These are phyloP conservation scores for Allophyes oxyacanthae DNA, from an alignment of 2,888 invertebrate genomes.

Conservation along the genomic window DNA sequence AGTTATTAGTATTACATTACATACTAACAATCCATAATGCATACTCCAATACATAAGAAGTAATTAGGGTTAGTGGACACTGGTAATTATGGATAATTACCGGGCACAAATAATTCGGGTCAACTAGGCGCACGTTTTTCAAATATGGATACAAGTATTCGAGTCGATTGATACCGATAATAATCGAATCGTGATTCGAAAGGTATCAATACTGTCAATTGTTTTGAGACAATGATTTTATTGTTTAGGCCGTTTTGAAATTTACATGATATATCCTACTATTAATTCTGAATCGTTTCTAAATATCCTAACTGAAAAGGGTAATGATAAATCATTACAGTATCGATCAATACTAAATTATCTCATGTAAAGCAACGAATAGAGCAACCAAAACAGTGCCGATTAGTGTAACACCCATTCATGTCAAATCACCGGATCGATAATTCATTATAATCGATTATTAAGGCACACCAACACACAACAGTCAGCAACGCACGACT, in stretches of 20 bases:
- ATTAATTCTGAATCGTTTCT: no score
- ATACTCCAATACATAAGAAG: conserved; percentile 38
- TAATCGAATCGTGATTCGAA: conserved; percentile 42
- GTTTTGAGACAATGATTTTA: conserved; percentile 11
- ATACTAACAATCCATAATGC: conserved; percentile 28
- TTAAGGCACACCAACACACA: conserved; percentile 52
- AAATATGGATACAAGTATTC: conserved; percentile 1
- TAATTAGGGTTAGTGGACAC: conserved; percentile 31
- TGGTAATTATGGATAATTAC: conserved; percentile 46
- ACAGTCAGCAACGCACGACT: conserved; percentile 58
- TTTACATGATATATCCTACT: background rate
- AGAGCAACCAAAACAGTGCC: background rate
- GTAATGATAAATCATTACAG: no score
- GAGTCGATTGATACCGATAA: conserved; percentile 26
- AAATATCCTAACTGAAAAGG: no score
- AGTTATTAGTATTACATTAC: conserved; percentile 26
- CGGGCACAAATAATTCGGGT: conserved; percentile 34
- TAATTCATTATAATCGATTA: conserved; percentile 35
- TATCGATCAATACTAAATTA: no score
- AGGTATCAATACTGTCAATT: conserved; percentile 23
- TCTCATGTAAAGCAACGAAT: background rate
- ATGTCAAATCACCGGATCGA: conserved; percentile 25
- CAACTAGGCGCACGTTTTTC: conserved; percentile 24
- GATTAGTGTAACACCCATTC: conserved; percentile 11
- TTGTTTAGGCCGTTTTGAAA: conserved; percentile 21